These are phyloP conservation scores for Clistopyga incitator DNA, from an alignment of 2,888 invertebrate genomes.

Conservation along the genomic window DNA sequence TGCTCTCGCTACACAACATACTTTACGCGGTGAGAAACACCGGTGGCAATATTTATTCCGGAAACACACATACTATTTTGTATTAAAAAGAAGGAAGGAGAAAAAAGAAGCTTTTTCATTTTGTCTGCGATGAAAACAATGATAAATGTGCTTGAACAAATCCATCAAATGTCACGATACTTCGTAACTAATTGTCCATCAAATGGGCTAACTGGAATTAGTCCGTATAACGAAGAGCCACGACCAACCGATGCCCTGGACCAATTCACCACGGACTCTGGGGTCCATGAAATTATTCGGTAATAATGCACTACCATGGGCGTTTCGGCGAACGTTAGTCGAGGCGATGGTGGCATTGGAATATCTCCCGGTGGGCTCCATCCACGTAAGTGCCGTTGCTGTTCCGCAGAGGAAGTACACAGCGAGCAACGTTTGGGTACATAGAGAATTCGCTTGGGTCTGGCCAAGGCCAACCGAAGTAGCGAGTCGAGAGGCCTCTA, in stretches of 20 bases:
- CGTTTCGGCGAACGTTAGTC: conserved; percentile 7
- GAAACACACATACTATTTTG: too few species aligned
- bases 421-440: background rate
- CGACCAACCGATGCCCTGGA: conserved; percentile 3
- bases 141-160: background rate
- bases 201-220: too few species aligned
- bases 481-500: conserved; percentile 2
- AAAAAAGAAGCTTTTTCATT: background rate
- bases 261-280: conserved; percentile 27
- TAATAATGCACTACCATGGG: conserved; percentile 53
- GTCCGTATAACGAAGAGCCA: background rate
- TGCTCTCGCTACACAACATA: background rate
- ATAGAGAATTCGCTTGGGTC: conserved; percentile 4
- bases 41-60: background rate
- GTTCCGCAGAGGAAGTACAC: background rate
- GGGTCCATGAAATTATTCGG: conserved; percentile 42
- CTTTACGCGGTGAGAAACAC: background rate
- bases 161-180: too few species aligned
- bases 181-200: too few species aligned
- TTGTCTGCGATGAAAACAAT: background rate
- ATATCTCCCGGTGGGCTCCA: conserved; percentile 47
- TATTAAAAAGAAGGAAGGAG: background rate
- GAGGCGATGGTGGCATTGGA: conserved; percentile 43
- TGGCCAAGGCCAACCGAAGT: conserved; percentile 8
- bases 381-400: conserved; percentile 39